phyloP scores from a whole-genome alignment of 2,113 vertebrate species.

The Petroica traversi region DNA sequence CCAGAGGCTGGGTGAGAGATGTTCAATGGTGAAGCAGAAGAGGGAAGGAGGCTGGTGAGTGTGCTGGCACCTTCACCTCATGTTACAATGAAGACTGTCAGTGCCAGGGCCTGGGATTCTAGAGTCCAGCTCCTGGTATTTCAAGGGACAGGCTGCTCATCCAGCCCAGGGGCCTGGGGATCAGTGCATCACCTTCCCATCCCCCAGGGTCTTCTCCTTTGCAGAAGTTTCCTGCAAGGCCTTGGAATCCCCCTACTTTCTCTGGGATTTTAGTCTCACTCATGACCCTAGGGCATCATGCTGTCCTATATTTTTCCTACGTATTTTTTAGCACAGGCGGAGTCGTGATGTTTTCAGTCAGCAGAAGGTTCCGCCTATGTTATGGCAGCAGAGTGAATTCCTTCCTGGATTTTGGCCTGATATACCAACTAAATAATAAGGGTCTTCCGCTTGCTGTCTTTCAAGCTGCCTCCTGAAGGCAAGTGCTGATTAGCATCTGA shows the following conservation, averaged over 20 bases:
- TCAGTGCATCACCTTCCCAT: not conserved
- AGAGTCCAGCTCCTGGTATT: not conserved
- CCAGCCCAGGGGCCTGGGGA: not conserved
- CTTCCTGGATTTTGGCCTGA: not conserved
- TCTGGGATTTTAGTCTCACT: not conserved
- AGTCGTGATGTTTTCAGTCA: not conserved
- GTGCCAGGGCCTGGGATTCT: not conserved
- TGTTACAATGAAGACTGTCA: not conserved
- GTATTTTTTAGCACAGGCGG: not conserved
- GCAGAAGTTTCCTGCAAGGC: not conserved
- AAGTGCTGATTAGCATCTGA: not conserved
- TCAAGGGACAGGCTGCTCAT: rapidly evolving
- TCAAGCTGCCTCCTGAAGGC: not conserved
- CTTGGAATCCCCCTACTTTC: not conserved
- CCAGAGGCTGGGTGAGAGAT: rapidly evolving
- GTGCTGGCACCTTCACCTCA: not conserved
- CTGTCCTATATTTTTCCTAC: not conserved
- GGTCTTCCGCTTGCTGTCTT: not conserved
- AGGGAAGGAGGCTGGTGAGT: not conserved
- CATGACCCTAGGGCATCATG: not conserved
- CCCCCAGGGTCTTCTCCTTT: not conserved
- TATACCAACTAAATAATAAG: not conserved
- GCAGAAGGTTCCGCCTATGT: not conserved
- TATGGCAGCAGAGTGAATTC: not conserved
- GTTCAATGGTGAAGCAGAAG: rapidly evolving